Evolutionary conservation across 2,797 vertebrate genomes (phyloP), one percentile per base, ranked within the genome.

Genomic region (Valencia hispanica): DNA sequence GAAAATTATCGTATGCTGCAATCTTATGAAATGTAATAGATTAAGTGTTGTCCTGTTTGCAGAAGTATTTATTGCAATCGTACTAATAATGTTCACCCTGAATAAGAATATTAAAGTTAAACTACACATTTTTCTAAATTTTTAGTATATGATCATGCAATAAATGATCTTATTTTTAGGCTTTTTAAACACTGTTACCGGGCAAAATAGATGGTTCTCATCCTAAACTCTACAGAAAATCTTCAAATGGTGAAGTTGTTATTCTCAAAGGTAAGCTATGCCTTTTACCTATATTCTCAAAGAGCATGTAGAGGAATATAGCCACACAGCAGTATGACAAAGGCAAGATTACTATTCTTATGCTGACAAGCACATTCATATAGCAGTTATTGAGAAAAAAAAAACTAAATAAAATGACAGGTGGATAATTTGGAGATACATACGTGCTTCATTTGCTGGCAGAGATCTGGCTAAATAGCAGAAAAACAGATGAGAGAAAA

Each of bases 381-480:
- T 34, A 75, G 34, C 0, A 27, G 39, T 17, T 5, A 47, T 22
- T 36, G 50, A 71, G 18, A 32, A 61, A 47, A 78, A 2, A 51
- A 68, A n/a, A n/a, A n/a, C n/a, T 61, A 0, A 22, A 20, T 27
- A 69, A 39, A n/a, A n/a, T 12, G 0, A 5, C 1, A 0, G 59
- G 51, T 32, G 45, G 0, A 32, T 22, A 18, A 32, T 3, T 53
- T 65, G 30, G 68, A 69, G 57, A 91, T 92, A 98, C 97, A 97
- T 91, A 99, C 98, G 41, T 55, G 5, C 88, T n/a, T 82, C 80
- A 76, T 91, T 93, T 66, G 20, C 17, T 20, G 94, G 11, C 20
- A 94, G 55, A 79, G 96, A 95, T 88, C 93, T 94, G 57, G 92
- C 97, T 96, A 87, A 74, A 91, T 87, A 75, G 51, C 17, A 81